Percentiles rank a stretch among this genome's conserved stretches.
phyloP scores from a whole-genome alignment of 2,113 vertebrate genomes.

The Seriola rivoliana region DNA sequence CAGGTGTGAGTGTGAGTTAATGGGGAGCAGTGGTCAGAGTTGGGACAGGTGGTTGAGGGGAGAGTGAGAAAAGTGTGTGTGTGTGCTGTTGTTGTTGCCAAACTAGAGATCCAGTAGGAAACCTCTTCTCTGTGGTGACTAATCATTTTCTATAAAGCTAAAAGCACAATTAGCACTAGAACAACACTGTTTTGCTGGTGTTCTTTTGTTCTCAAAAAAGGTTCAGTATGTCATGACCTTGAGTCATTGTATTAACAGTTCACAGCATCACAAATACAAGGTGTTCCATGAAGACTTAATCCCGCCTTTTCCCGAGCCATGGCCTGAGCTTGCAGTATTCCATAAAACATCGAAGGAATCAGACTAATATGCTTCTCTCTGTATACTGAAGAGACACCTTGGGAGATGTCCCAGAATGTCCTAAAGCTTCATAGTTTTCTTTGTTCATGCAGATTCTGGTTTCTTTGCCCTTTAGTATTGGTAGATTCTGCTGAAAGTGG shows the following conservation, averaged over 20 bases:
- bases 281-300: background rate
- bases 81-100: background rate
- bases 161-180: background rate
- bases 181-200: background rate
- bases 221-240: background rate
- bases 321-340: background rate
- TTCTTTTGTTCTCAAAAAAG: background rate
- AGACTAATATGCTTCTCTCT: background rate
- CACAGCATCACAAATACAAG: background rate
- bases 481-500: constrained; percentile 13
- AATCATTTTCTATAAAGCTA: background rate
- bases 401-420: background rate
- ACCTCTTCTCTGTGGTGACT: constrained; percentile 5
- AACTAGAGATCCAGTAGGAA: background rate
- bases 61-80: background rate
- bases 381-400: background rate
- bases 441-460: background rate
- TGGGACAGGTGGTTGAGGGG: constrained; percentile 62
- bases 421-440: background rate
- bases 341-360: background rate
- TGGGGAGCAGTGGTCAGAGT: constrained; percentile 4
- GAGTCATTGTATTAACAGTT: background rate
- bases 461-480: constrained; percentile 1
- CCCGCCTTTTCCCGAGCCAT: background rate
- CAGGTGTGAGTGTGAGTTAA: constrained; percentile 61